These are phyloP conservation scores for Trididemnum clinides DNA, from an alignment of 23 tunicate genomes.

Conservation along the genomic window DNA sequence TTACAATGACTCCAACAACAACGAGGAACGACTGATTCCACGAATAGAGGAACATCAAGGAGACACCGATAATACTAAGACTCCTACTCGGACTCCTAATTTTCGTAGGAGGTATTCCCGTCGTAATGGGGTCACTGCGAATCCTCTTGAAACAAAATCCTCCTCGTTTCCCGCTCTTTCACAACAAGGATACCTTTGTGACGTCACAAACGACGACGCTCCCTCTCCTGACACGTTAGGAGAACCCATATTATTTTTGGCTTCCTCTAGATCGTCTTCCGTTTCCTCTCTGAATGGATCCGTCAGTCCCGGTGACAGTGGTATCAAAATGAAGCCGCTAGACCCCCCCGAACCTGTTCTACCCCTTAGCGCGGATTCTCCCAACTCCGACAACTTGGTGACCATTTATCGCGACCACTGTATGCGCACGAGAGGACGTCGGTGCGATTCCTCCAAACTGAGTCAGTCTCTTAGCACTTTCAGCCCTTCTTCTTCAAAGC, in stretches of 20 bases:
- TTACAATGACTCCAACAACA: constrained; percentile 38
- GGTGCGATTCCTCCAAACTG: not conserved
- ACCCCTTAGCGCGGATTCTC: not conserved
- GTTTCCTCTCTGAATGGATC: constrained; percentile 39
- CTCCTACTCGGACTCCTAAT: not conserved
- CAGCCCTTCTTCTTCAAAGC: not conserved
- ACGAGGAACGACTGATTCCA: constrained; percentile 23
- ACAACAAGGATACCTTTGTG: not conserved
- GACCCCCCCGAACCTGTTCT: constrained; percentile 4
- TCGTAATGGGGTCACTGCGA: constrained; percentile 25
- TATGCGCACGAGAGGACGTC: constrained; percentile 24
- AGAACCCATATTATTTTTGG: not conserved
- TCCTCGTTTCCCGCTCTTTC: not conserved
- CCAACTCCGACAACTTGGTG: constrained; percentile 39
- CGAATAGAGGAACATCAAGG: constrained; percentile 40
- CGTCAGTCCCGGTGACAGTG: constrained; percentile 9
- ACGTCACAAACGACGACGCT: not conserved
- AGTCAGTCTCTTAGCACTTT: not conserved
- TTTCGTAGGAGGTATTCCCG: not conserved
- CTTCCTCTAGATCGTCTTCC: constrained; percentile 46
- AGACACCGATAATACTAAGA: not conserved
- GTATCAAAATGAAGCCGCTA: not conserved
- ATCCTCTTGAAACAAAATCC: not conserved
- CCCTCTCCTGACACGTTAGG: not conserved
- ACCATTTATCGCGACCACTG: constrained; percentile 42